Base-by-base conservation (phyloP, 2,113 vertebrate species). In the Barbus barbus region DNA sequence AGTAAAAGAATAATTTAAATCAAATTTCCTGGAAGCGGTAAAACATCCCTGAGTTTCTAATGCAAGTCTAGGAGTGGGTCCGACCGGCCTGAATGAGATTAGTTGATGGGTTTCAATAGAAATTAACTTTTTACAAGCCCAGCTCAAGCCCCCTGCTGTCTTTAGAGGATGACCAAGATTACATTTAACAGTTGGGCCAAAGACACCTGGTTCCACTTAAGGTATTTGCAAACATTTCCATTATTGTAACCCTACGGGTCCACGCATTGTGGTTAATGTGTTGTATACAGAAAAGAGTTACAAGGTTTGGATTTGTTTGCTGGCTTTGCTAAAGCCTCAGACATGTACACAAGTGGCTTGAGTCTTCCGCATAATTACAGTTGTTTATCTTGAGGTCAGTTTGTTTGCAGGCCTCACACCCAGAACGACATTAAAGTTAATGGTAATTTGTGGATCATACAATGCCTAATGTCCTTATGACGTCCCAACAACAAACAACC, bases 71-170 rank as follows among this genome's bases (percentile, higher is more conserved):
- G 41, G 36, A 86, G 89, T 90, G 87, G 87, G 89, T 88, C 84
- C 65, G 61, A 56, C 28, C 33, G 38, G 60, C 38, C 53, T 74
- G 67, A 86, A 72, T 89, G 74, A 87, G 89, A 87, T 82, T 83
- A 85, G 75, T 74, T 80, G 82, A 82, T 69, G 78, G 80, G 85
- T 86, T 88, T 86, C 88, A 91, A 90, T 89, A 79, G 84, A 89
- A 90, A 91, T 88, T 44, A 91, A 91, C 89, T 91, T 91, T 89
- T 88, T 83, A 88, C 31, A 60, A 86, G 86, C 85, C 79, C 81
- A 84, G 86, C 60, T 83, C 28, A 61, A 53, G 85, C 51, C 86
- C 87, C 89, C 89, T 79, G 84, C 83, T 77, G 87, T 75, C 75
- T 53, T 84, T 86, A 82, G 86, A 89, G 81, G 83, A 82, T 82